Evolutionary conservation across 2,888 invertebrate species (phyloP), one percentile per base, ranked within the genome.

Genomic region (Epistrophella euchroma): DNA sequence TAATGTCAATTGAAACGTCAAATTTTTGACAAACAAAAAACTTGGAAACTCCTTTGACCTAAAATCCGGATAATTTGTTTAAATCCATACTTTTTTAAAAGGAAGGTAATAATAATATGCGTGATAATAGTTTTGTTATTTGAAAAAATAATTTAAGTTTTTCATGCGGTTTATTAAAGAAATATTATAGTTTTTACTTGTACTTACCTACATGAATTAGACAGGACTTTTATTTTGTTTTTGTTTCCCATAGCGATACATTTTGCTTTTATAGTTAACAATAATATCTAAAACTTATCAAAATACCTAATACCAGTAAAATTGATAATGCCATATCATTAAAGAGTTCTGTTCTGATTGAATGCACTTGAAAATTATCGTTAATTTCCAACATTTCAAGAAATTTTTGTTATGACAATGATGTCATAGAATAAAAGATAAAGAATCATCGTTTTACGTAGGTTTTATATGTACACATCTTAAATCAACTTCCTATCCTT

Each of bases 401-500:
- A 50, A 6, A 13, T 7, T 5, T 50, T 11, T 22, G 15, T 55
- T 25, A 22, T 55, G n/a, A 55, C 15, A 15, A 55, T 55, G 55
- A 55, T 55, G 55, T 55, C 55, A 55, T 55, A 56, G 28, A 43
- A 60, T 7, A 32, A 25, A 2, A 25, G 17, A 13, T n/a, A n/a
- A n/a, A n/a, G 58, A 60, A 68, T 74, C 68, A 75, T 66, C 52
- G 4, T 3, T 13, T 35, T 11, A n/a, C 35, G 2, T 25, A 25
- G 2, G n/a, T n/a, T n/a, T n/a, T 50, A 15, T 5, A 2, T 22
- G 45, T 28, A 25, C 52, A 52, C n/a, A 28, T 50, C 22, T 22
- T 10, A 5, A 22, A 22, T 25, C 9, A 50, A 50, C 1, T 1
- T 13, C 6, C 0, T 60, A 15, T 50, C 47, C 13, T 85, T 72